These are phyloP conservation scores for Gasteruption jaculator DNA, from an alignment of 2,888 invertebrate species.

Conservation along the genomic window DNA sequence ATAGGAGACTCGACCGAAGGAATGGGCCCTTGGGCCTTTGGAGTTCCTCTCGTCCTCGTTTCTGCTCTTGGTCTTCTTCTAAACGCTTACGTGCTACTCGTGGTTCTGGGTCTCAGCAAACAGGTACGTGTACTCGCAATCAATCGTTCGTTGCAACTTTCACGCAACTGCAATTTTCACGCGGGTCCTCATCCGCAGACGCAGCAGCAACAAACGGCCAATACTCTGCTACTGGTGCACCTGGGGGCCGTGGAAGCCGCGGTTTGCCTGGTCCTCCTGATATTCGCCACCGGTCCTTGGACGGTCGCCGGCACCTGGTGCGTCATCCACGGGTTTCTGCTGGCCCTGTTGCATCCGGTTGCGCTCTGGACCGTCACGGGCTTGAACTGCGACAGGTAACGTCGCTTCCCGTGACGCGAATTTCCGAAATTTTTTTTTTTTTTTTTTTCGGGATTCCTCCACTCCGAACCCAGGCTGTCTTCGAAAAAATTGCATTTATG, in stretches of 20 bases:
- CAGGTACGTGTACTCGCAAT: constrained; percentile 33
- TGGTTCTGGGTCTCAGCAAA: constrained; percentile 62
- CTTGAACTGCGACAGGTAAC: constrained; percentile 65
- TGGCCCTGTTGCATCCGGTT: constrained; percentile 69
- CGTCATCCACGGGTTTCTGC: constrained; percentile 63
- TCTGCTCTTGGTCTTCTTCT: constrained; percentile 68
- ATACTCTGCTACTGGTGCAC: constrained; percentile 69
- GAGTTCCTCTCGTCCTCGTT: constrained; percentile 65
- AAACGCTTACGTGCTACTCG: constrained; percentile 70
- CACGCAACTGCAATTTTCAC: too few relatives aligned
- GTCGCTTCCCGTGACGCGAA: too few relatives aligned
- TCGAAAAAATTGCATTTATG: too few relatives aligned
- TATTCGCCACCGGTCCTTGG: constrained; percentile 58
- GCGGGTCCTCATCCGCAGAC: too few relatives aligned
- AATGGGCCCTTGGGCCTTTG: constrained; percentile 64
- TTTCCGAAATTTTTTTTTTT: constrained; percentile 8
- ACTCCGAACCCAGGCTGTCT: too few relatives aligned
- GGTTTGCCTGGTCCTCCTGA: constrained; percentile 60
- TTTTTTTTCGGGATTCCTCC: too few relatives aligned
- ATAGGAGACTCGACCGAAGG: too few relatives aligned
- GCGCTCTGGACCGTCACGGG: constrained; percentile 78
- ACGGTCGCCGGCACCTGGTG: constrained; percentile 58
- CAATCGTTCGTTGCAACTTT: too few relatives aligned
- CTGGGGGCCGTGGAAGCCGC: constrained; percentile 68
- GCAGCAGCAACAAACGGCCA: constrained; percentile 56